phyloP scores from a whole-genome alignment of 2,797 vertebrate genomes.

The Glyptemys insculpta region DNA sequence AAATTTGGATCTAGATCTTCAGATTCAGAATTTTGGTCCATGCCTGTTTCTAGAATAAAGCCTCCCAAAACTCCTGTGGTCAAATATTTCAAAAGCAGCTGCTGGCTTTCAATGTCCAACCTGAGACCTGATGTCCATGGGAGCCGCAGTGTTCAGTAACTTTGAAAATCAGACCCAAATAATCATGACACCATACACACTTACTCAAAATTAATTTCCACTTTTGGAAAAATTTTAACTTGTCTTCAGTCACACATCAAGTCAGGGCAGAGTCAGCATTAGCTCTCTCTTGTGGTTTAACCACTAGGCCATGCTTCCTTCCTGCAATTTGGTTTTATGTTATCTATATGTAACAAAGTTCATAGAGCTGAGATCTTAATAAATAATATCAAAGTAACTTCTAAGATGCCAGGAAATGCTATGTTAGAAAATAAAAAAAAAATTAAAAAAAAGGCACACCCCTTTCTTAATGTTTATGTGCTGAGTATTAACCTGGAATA shows the following conservation, averaged over 20 bases:
- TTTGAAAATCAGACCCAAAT: background rate
- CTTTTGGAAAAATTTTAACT: background rate
- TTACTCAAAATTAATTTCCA: background rate
- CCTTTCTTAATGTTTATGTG: slow-evolving; percentile 7
- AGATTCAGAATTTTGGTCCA: background rate
- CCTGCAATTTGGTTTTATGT: background rate
- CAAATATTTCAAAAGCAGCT: background rate
- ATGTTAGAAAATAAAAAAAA: too few species aligned
- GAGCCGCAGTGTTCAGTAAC: background rate
- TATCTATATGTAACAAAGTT: background rate
- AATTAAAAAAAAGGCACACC: background rate
- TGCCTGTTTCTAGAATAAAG: background rate
- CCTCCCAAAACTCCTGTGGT: background rate
- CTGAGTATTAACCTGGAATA: slow-evolving; percentile 42
- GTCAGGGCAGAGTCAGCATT: background rate
- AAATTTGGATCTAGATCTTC: background rate
- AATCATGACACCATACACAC: background rate
- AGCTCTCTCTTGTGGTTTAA: background rate
- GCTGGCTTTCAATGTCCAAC: background rate
- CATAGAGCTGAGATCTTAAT: background rate
- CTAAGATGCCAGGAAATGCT: background rate
- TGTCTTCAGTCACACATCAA: background rate
- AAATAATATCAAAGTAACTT: background rate
- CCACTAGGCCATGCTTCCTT: background rate
- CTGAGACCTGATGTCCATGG: background rate